These are phyloP conservation scores for Leptinotarsa texana DNA, from an alignment of 1,140 invertebrate species.

Conservation along the genomic window DNA sequence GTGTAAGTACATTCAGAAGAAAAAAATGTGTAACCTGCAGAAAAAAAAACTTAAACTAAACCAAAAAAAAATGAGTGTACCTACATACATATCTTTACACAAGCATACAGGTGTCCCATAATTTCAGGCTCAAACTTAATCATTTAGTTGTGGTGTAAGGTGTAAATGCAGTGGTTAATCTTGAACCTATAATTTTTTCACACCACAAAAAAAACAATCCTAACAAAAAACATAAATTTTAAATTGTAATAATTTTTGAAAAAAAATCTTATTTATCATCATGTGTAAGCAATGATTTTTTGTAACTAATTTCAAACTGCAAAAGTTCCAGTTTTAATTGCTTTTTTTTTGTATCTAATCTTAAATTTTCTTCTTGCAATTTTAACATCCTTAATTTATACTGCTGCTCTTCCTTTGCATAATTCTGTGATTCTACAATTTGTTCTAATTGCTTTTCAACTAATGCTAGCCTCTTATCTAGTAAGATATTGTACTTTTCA, in stretches of 20 bases:
- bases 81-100: too few relatives aligned
- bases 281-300: constrained; percentile 6
- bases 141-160: too few relatives aligned
- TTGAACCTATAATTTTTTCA: too few relatives aligned
- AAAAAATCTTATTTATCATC: background rate
- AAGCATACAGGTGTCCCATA: too few relatives aligned
- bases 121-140: too few relatives aligned
- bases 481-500: constrained; percentile 13
- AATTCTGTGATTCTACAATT: constrained; percentile 20
- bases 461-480: constrained; percentile 15
- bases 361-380: constrained; percentile 18
- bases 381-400: constrained; percentile 19
- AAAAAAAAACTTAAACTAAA: too few relatives aligned
- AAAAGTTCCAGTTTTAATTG: constrained; percentile 13
- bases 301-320: constrained; percentile 17
- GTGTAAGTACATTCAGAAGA: background rate
- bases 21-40: background rate
- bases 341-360: constrained; percentile 15
- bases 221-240: too few relatives aligned
- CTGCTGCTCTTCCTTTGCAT: constrained; percentile 10
- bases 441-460: constrained; percentile 18
- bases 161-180: too few relatives aligned
- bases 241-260: background rate
- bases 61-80: too few relatives aligned
- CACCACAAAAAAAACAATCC: too few relatives aligned